Evolutionary conservation across 2,797 vertebrate species (phyloP).

Genomic region (Presbytis comata): DNA sequence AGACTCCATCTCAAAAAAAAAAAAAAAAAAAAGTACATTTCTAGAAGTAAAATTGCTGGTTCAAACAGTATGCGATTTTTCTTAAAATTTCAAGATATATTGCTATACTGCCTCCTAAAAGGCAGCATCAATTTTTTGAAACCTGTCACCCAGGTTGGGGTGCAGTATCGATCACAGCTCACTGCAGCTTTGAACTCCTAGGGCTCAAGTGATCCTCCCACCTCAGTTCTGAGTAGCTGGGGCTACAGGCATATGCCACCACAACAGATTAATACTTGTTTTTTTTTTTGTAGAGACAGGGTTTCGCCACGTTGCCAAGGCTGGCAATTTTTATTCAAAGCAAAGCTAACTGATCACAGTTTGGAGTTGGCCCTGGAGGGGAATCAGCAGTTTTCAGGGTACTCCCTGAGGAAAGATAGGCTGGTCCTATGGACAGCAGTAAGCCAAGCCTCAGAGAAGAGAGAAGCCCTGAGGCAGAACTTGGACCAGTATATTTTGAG

Average conservation of each 20-base stretch:
- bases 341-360: not conserved
- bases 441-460: not conserved
- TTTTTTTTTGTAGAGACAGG: not conserved
- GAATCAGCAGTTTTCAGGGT: not conserved
- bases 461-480: not conserved
- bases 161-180: not conserved
- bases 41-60: not conserved
- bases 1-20: too few species aligned
- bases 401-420: not conserved
- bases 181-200: not conserved
- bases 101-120: slow-evolving; percentile 23
- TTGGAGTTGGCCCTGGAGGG: not conserved
- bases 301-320: not conserved
- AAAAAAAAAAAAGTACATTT: not conserved
- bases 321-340: not conserved
- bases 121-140: not conserved
- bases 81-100: not conserved
- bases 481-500: not conserved
- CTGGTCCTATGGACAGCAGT: not conserved
- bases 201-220: not conserved
- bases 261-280: not conserved
- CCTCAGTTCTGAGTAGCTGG: not conserved
- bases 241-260: not conserved
- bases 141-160: not conserved
- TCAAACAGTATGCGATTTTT: not conserved